Evolutionary conservation across 2,888 invertebrate species (phyloP).

Genomic region (Neelides folsomi): DNA sequence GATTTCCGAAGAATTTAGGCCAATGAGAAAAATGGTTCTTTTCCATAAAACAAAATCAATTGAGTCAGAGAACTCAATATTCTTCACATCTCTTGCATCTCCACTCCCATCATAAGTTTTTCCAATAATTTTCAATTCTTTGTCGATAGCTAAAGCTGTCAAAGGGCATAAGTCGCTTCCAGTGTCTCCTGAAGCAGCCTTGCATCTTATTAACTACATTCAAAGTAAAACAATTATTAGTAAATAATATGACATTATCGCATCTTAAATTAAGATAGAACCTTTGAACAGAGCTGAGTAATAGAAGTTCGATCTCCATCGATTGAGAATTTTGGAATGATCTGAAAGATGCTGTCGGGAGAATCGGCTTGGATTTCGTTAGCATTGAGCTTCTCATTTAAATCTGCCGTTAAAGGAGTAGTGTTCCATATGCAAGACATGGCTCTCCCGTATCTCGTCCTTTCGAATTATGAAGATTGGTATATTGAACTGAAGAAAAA

Average conservation of each 20-base stretch:
- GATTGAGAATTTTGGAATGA: slow-evolving; percentile 10
- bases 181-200: background rate
- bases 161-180: background rate
- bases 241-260: no score
- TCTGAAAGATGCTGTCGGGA: slow-evolving; percentile 10
- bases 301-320: background rate
- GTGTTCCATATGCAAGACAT: no score
- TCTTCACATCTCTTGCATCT: slow-evolving; percentile 4
- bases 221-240: no score
- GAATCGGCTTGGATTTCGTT: no score
- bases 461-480: no score
- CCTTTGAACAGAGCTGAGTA: background rate
- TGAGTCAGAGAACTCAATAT: slow-evolving; percentile 9
- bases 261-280: no score
- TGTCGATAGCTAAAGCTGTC: background rate
- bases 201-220: no score
- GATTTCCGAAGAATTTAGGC: slow-evolving; percentile 21
- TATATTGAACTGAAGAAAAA: no score
- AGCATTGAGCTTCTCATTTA: no score
- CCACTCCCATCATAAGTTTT: slow-evolving; percentile 14
- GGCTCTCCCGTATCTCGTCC: no score
- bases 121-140: slow-evolving; percentile 3
- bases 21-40: slow-evolving; percentile 22
- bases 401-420: no score
- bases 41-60: slow-evolving; percentile 30